phyloP scores from a whole-genome alignment of 1,140 invertebrate species.

The Subanguina moxae region DNA sequence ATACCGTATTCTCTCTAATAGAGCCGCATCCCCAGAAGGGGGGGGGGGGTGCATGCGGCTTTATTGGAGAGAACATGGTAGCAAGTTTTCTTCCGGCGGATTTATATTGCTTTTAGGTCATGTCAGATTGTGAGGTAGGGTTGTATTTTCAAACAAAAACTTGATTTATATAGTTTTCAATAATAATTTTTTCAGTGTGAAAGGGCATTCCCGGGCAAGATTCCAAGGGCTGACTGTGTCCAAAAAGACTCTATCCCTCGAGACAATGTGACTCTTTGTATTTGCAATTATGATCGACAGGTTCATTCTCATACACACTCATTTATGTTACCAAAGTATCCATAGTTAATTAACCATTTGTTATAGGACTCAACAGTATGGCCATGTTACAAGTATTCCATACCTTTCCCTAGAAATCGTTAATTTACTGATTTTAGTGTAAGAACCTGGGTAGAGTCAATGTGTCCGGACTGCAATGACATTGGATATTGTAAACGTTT shows the following conservation, averaged over 20 bases:
- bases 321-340: too few species aligned
- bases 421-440: constrained; percentile 11
- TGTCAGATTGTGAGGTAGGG: constrained; percentile 46
- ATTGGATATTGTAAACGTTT: constrained; percentile 48
- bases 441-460: constrained; percentile 34
- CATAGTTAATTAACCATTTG: too few species aligned
- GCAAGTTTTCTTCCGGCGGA: not conserved
- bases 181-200: constrained; percentile 23
- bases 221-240: constrained; percentile 40
- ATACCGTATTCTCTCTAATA: not conserved
- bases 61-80: too few species aligned
- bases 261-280: constrained; percentile 52
- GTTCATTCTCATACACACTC: too few species aligned
- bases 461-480: constrained; percentile 52
- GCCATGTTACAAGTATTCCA: constrained; percentile 50
- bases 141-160: too few species aligned
- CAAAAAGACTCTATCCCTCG: constrained; percentile 48
- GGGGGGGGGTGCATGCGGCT: too few species aligned
- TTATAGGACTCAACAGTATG: constrained; percentile 46
- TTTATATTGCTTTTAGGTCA: constrained; percentile 10
- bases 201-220: constrained; percentile 8
- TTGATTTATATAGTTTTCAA: too few species aligned
- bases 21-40: not conserved
- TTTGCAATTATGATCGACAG: constrained; percentile 54
- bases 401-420: constrained; percentile 2